phyloP scores from a whole-genome alignment of 2,113 vertebrate species.

The Dasyurus viverrinus region DNA sequence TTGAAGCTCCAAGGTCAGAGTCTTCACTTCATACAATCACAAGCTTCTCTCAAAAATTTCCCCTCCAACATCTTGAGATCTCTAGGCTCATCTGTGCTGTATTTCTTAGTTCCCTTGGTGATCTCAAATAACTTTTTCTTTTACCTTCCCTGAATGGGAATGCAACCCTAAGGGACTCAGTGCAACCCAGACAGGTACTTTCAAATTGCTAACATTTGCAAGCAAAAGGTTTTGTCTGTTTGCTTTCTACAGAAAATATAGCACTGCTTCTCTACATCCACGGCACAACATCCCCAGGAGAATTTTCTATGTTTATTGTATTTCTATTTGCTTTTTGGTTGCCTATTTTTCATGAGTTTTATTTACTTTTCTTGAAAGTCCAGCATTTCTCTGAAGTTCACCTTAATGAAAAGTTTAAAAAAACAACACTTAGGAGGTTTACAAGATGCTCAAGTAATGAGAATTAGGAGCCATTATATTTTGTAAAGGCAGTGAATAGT shows the following conservation, averaged over 20 bases:
- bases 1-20: not conserved
- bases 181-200: conserved; percentile 47
- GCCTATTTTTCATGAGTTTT: conserved; percentile 51
- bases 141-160: not conserved
- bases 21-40: not conserved
- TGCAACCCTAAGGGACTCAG: conserved; percentile 32
- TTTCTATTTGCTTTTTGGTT: conserved; percentile 63
- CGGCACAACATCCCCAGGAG: conserved; percentile 7
- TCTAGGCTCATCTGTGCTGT: not conserved
- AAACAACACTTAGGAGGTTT: conserved; percentile 62
- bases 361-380: conserved; percentile 72
- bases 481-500: conserved; percentile 69
- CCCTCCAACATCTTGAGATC: not conserved
- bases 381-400: conserved; percentile 57
- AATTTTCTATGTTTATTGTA: conserved; percentile 35
- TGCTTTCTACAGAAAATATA: conserved; percentile 60
- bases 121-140: not conserved
- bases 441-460: conserved; percentile 73
- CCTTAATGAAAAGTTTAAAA: conserved; percentile 62
- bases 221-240: conserved; percentile 43
- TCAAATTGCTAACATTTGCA: conserved; percentile 51
- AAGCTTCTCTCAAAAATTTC: conserved; percentile 22
- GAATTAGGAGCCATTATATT: conserved; percentile 78
- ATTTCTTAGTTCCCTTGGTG: conserved; percentile 39
- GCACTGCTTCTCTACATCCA: conserved; percentile 7